Conservation (phyloP, 1,140 invertebrate species). For the Radopholus similis region DNA sequence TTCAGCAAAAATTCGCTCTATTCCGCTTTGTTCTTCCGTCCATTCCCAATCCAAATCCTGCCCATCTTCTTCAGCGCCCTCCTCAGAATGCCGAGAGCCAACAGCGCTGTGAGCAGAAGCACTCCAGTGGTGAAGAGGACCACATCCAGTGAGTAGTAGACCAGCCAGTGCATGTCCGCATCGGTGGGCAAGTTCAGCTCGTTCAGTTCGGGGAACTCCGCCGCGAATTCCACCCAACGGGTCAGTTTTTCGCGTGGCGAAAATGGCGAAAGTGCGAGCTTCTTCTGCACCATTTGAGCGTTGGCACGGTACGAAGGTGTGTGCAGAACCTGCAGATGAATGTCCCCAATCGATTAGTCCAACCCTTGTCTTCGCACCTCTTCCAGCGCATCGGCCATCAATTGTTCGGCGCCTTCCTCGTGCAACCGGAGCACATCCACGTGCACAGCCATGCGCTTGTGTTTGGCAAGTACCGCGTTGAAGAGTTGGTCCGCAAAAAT, state of each 20-base stretch:
- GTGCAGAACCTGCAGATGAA: not conserved
- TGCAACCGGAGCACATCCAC: constrained; percentile 13
- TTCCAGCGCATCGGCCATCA: not conserved
- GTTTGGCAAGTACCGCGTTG: constrained; percentile 28
- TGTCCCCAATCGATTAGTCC: not conserved
- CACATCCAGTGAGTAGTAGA: constrained; percentile 26
- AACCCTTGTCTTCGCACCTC: not conserved
- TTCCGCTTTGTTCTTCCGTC: no score
- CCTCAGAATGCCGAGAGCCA: no score
- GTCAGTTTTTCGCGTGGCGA: constrained; percentile 5
- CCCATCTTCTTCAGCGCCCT: no score
- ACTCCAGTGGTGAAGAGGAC: constrained; percentile 20
- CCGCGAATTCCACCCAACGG: constrained; percentile 26
- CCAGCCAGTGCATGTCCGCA: constrained; percentile 1
- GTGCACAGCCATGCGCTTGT: constrained; percentile 17
- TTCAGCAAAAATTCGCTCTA: no score
- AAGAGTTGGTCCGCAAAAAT: constrained; percentile 38
- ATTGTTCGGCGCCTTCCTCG: not conserved
- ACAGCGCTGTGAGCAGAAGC: no score
- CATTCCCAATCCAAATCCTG: no score
- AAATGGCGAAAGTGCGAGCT: constrained; percentile 16
- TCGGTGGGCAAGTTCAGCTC: constrained; percentile 10
- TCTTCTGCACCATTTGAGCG: constrained; percentile 39
- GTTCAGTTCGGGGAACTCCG: constrained; percentile 13
- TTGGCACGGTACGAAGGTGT: not conserved